A percentile compares a stretch with the other conserved stretches of the same genome.
These are phyloP conservation scores for Recurvirostra avosetta DNA, from an alignment of 2,113 vertebrate species.

Conservation along the genomic window DNA sequence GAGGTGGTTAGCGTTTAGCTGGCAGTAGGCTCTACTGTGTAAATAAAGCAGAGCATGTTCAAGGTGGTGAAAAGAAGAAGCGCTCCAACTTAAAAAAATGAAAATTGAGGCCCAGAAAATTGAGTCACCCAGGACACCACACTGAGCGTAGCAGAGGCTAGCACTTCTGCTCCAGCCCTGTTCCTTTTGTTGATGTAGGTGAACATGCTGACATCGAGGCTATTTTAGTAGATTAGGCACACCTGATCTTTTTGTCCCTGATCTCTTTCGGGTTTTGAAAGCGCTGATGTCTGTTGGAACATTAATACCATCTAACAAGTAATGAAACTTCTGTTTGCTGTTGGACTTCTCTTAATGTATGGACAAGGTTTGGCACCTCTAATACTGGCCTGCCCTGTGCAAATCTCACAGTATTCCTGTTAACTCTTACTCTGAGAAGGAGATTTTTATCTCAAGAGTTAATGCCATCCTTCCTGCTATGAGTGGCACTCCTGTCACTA, in stretches of 20 bases:
- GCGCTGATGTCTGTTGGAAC: neutral
- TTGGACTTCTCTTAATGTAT: neutral
- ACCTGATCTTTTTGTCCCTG: neutral
- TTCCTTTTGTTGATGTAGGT: neutral
- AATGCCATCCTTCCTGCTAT: neutral
- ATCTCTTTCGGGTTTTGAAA: neutral
- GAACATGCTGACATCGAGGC: neutral
- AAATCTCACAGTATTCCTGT: neutral
- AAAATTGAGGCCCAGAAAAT: neutral
- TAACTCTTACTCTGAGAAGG: neutral
- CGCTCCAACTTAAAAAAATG: neutral
- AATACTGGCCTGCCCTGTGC: neutral
- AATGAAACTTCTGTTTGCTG: neutral
- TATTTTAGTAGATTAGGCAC: neutral
- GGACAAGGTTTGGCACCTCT: neutral
- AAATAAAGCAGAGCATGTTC: neutral
- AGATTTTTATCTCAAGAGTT: neutral
- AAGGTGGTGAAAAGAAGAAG: neutral
- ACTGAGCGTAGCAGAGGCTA: neutral
- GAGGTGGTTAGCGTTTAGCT: neutral
- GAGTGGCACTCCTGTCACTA: neutral
- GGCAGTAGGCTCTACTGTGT: neutral
- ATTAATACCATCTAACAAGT: neutral
- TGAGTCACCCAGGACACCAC: neutral
- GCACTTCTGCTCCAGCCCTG: accelerated